Evolutionary conservation across 2,113 vertebrate species (phyloP).

Genomic region (Osmerus mordax): DNA sequence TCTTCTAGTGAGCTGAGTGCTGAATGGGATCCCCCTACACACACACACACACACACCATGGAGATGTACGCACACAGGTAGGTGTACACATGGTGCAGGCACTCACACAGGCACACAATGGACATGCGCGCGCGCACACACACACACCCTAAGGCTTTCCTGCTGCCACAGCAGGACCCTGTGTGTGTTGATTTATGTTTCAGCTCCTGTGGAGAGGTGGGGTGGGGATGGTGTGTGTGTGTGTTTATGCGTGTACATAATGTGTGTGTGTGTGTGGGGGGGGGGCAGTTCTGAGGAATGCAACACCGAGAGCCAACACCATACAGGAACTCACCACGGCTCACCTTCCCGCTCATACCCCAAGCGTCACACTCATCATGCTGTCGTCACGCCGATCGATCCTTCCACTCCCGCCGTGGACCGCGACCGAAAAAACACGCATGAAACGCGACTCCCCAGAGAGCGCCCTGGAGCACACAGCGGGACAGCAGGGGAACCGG

Average conservation of each 20-base stretch:
- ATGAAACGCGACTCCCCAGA: too few species aligned
- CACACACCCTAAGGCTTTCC: conserved; percentile 25
- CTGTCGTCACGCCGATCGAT: too few species aligned
- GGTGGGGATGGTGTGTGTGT: conserved; percentile 22
- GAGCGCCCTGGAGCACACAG: too few species aligned
- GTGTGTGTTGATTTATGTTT: conserved; percentile 35
- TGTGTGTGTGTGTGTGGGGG: background rate
- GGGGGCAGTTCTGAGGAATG: conserved; percentile 51
- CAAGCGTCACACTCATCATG: background rate
- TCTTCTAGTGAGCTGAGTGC: conserved; percentile 14
- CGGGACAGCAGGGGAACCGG: too few species aligned
- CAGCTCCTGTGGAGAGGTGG: conserved; percentile 33
- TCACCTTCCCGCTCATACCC: conserved; percentile 33
- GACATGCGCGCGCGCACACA: background rate
- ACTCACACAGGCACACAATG: conserved; percentile 7
- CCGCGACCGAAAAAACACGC: too few species aligned
- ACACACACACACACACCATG: conserved; percentile 4
- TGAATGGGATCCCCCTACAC: conserved; percentile 11
- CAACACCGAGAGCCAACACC: conserved; percentile 48
- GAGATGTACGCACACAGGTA: background rate
- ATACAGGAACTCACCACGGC: conserved; percentile 53
- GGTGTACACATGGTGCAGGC: background rate
- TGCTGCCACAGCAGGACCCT: conserved; percentile 28
- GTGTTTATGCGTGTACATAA: too few species aligned
- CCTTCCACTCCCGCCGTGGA: too few species aligned